phyloP scores from a whole-genome alignment of 2,113 vertebrate species.

The Perccottus glenii region DNA sequence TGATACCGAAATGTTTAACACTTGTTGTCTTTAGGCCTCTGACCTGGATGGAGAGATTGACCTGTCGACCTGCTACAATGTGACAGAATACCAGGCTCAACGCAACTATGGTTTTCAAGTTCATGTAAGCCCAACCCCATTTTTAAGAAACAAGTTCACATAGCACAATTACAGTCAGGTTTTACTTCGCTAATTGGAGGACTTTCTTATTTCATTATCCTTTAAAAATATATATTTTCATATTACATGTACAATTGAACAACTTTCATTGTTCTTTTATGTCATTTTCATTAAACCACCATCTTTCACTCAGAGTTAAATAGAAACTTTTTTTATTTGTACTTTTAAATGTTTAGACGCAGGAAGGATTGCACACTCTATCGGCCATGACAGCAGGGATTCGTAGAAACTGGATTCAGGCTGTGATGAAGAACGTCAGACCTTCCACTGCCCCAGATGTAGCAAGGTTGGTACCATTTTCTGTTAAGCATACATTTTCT shows the following conservation, averaged over 20 bases:
- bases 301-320: too few species aligned
- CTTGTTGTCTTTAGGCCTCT: slow-evolving; percentile 67
- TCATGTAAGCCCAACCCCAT: slow-evolving; percentile 63
- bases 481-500: not conserved
- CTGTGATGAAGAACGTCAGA: slow-evolving; percentile 82
- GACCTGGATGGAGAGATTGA: slow-evolving; percentile 85
- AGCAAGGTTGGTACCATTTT: slow-evolving; percentile 71
- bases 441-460: slow-evolving; percentile 83
- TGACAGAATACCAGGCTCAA: slow-evolving; percentile 84
- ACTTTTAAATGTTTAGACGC: slow-evolving; percentile 66
- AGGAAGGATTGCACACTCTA: slow-evolving; percentile 80
- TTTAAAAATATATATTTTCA: too few species aligned
- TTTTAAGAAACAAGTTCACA: too few species aligned
- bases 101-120: slow-evolving; percentile 85
- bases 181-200: too few species aligned
- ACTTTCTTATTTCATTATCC: too few species aligned
- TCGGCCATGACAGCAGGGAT: slow-evolving; percentile 86
- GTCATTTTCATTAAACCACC: too few species aligned
- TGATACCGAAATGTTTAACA: not conserved
- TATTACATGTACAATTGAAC: too few species aligned
- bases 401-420: slow-evolving; percentile 85
- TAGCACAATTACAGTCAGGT: too few species aligned
- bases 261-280: too few species aligned
- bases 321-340: not conserved
- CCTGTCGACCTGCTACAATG: slow-evolving; percentile 79